Evolutionary conservation across 2,113 vertebrate genomes (phyloP).

Genomic region (Furnarius figulus): DNA sequence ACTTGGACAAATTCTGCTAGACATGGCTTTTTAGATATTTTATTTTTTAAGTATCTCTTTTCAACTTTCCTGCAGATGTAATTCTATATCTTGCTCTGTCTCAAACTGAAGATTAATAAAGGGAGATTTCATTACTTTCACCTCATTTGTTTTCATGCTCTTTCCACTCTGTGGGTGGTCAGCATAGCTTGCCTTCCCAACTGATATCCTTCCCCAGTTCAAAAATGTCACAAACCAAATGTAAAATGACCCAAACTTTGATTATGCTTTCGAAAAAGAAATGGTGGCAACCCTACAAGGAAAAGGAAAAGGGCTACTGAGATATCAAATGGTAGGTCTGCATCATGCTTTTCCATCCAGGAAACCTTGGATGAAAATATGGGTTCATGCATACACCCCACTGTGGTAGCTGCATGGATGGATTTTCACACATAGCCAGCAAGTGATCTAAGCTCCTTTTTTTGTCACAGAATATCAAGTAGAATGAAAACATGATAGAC

Average conservation of each 20-base stretch:
- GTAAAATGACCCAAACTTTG: neutral
- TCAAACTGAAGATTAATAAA: neutral
- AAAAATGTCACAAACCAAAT: neutral
- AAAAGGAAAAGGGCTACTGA: neutral
- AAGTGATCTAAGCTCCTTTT: neutral
- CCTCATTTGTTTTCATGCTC: neutral
- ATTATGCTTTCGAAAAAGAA: neutral
- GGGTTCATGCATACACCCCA: neutral
- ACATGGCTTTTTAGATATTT: neutral
- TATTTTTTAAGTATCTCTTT: neutral
- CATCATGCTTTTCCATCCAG: neutral
- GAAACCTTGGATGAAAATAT: neutral
- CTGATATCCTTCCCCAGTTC: neutral
- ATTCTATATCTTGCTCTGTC: accelerated
- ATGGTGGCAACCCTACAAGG: neutral
- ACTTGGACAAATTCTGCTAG: neutral
- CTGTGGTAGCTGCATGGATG: neutral
- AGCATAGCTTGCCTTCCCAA: neutral
- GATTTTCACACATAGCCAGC: neutral
- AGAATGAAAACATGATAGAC: neutral
- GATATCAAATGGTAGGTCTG: neutral
- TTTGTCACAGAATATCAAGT: neutral
- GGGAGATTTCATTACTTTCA: neutral
- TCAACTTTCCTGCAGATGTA: neutral
- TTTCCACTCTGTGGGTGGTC: neutral